Percentiles rank a stretch among this genome's conserved stretches.
phyloP scores from a whole-genome alignment of 1,140 invertebrate species.

The Plodia interpunctella region DNA sequence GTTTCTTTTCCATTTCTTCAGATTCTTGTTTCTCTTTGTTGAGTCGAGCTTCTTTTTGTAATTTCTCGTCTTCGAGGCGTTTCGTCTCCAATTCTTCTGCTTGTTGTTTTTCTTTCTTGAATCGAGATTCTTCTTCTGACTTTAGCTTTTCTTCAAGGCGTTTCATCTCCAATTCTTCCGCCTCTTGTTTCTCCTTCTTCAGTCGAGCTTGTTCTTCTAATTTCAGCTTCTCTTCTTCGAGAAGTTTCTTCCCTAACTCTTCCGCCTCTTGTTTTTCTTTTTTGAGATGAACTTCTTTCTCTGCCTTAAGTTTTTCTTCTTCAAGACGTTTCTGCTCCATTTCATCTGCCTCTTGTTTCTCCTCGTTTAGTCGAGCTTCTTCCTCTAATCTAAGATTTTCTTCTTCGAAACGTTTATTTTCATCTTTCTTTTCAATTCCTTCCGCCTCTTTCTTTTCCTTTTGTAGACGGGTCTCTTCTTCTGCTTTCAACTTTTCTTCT shows the following conservation, averaged over 20 bases:
- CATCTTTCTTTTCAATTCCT: slow-evolving; percentile 19
- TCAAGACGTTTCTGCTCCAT: not conserved
- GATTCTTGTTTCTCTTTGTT: not conserved
- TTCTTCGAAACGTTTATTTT: slow-evolving; percentile 13
- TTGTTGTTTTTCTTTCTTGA: slow-evolving; percentile 25
- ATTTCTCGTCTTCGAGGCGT: not conserved
- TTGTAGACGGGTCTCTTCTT: slow-evolving; percentile 12
- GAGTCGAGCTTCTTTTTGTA: not conserved
- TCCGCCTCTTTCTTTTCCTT: slow-evolving; percentile 21
- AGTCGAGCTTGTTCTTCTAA: slow-evolving; percentile 22
- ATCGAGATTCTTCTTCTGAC: slow-evolving; percentile 20
- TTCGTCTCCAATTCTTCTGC: not conserved
- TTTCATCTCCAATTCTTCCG: slow-evolving; percentile 25
- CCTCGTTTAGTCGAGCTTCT: slow-evolving; percentile 27
- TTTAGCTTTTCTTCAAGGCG: slow-evolving; percentile 21
- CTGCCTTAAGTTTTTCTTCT: slow-evolving; percentile 23
- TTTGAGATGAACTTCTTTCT: slow-evolving; percentile 22
- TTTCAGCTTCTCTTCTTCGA: slow-evolving; percentile 28
- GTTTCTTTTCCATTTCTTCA: slow-evolving; percentile 16
- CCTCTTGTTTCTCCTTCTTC: slow-evolving; percentile 14
- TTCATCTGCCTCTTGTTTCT: slow-evolving; percentile 25
- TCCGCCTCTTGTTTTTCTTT: slow-evolving; percentile 23
- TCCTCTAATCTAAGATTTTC: slow-evolving; percentile 24
- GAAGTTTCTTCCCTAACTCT: slow-evolving; percentile 16
- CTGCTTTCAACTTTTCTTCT: slow-evolving; percentile 31